Evolutionary conservation across 2,888 invertebrate genomes (phyloP).

Genomic region (Cheilosia variabilis): DNA sequence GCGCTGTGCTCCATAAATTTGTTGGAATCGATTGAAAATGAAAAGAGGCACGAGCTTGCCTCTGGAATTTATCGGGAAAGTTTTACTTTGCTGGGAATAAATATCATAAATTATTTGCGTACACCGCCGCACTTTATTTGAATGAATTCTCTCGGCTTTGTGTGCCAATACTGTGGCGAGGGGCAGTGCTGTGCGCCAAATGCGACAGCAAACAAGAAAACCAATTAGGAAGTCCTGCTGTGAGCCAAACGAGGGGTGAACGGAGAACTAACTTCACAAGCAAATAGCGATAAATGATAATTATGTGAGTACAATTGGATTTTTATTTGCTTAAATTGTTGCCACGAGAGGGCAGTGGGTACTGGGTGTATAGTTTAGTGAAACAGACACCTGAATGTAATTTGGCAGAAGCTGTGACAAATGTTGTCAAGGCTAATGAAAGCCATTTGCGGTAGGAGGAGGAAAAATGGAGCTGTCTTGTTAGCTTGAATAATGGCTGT

Average conservation of each 20-base stretch:
- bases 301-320: conserved; percentile 50
- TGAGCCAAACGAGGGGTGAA: background rate
- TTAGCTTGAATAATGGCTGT: too few species aligned
- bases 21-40: conserved; percentile 43
- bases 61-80: conserved; percentile 56
- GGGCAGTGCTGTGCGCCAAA: conserved; percentile 8
- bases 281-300: conserved; percentile 56
- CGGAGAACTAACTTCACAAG: conserved; percentile 2
- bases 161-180: background rate
- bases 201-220: conserved; percentile 54
- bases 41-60: background rate
- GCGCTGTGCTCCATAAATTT: conserved; percentile 55
- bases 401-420: too few species aligned
- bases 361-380: too few species aligned
- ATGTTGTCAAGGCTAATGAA: too few species aligned
- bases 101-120: conserved; percentile 55
- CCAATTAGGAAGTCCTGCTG: conserved; percentile 45
- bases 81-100: conserved; percentile 33
- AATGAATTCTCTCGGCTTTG: conserved; percentile 34
- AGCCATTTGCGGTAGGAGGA: too few species aligned
- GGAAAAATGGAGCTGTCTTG: too few species aligned
- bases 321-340: conserved; percentile 50
- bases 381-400: too few species aligned
- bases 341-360: background rate
- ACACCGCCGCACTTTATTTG: conserved; percentile 32